Conservation (phyloP, 92 coral and sea anemone species). For the Parazoanthus swiftii region DNA sequence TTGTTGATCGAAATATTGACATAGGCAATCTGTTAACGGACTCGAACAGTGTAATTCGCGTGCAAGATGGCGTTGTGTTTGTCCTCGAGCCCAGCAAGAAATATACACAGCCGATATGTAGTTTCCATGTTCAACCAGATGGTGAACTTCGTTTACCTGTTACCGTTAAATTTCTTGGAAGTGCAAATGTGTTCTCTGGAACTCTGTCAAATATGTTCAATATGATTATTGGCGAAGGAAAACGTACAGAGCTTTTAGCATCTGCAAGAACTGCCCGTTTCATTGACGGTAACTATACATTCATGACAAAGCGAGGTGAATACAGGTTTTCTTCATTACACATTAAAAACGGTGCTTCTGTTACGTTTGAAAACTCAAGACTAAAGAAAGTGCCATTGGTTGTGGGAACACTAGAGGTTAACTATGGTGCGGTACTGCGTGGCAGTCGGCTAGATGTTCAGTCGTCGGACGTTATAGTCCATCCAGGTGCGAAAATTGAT, state of each 20-base stretch:
- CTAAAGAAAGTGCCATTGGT: slow-evolving; percentile 54
- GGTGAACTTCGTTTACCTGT: slow-evolving; percentile 69
- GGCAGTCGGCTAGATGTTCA: slow-evolving; percentile 67
- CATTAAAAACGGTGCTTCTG: slow-evolving; percentile 51
- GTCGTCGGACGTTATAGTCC: slow-evolving; percentile 48
- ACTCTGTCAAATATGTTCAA: slow-evolving; percentile 64
- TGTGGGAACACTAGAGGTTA: slow-evolving; percentile 61
- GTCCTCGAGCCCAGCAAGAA: slow-evolving; percentile 42
- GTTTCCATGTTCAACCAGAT: slow-evolving; percentile 55
- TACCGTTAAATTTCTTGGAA: slow-evolving; percentile 64
- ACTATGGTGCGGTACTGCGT: slow-evolving; percentile 59
- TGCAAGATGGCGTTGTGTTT: slow-evolving; percentile 53
- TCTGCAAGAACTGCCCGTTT: slow-evolving; percentile 71
- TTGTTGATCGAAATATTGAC: slow-evolving; percentile 46
- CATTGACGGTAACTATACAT: slow-evolving; percentile 70
- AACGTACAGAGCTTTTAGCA: slow-evolving; percentile 47
- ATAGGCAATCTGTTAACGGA: slow-evolving; percentile 50
- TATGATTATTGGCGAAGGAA: slow-evolving; percentile 62
- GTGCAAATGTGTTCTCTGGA: slow-evolving; percentile 56
- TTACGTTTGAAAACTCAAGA: slow-evolving; percentile 60
- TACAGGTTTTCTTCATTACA: slow-evolving; percentile 67
- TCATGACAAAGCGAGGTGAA: slow-evolving; percentile 68
- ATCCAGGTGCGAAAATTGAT: slow-evolving; percentile 66
- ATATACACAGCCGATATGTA: slow-evolving; percentile 53
- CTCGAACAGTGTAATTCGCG: slow-evolving; percentile 47